Percentiles rank a stretch among this genome's conserved stretches.
Conservation (phyloP, 2,113 vertebrate species). For the Synchiropus splendidus region DNA sequence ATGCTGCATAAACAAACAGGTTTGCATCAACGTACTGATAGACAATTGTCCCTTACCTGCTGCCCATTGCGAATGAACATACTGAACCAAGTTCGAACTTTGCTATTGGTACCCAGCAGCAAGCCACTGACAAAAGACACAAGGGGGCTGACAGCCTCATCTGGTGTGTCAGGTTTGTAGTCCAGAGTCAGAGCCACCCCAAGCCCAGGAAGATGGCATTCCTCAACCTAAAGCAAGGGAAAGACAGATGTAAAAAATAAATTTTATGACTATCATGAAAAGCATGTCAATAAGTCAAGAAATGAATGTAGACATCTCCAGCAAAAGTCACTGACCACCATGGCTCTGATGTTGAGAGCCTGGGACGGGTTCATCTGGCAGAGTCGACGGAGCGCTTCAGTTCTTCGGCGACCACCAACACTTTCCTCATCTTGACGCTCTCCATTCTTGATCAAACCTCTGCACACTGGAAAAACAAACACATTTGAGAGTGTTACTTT, state of each 20-base stretch:
- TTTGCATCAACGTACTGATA: too few species aligned
- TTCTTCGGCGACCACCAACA: slow-evolving; percentile 85
- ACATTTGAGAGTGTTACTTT: neutral
- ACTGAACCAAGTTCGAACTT: slow-evolving; percentile 97
- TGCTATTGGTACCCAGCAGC: slow-evolving; percentile 91
- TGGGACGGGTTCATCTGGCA: slow-evolving; percentile 98
- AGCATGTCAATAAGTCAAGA: neutral
- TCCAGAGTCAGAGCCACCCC: slow-evolving; percentile 94
- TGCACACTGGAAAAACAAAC: slow-evolving; percentile 72
- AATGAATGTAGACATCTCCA: neutral
- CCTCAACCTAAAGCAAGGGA: slow-evolving; percentile 84
- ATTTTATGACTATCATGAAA: neutral
- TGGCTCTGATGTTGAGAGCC: slow-evolving; percentile 90
- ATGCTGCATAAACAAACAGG: too few species aligned
- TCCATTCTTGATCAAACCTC: slow-evolving; percentile 93
- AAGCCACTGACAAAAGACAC: slow-evolving; percentile 95
- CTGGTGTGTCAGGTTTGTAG: slow-evolving; percentile 81
- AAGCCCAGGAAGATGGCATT: slow-evolving; percentile 91
- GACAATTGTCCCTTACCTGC: too few species aligned
- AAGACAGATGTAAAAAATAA: slow-evolving; percentile 12
- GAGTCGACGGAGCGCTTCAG: slow-evolving; percentile 87
- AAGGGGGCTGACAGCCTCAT: slow-evolving; percentile 90
- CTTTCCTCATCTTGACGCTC: slow-evolving; percentile 97
- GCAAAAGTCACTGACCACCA: slow-evolving; percentile 76
- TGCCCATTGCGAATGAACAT: slow-evolving; percentile 97